A percentile compares a stretch with the other conserved stretches of the same genome.
phyloP scores from a whole-genome alignment of 1,140 invertebrate species.

The Phymastichus coffea region DNA sequence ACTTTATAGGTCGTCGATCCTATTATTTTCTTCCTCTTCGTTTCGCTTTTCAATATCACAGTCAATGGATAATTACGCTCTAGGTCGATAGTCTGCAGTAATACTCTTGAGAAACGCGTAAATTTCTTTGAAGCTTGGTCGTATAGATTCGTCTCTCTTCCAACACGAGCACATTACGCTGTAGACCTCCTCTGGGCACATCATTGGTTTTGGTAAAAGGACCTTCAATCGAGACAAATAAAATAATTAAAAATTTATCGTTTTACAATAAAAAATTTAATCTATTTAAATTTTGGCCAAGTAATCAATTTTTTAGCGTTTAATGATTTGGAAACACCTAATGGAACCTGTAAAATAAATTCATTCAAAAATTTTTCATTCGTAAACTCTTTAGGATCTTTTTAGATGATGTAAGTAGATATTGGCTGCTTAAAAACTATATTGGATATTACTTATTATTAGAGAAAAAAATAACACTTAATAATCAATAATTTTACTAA shows the following conservation, averaged over 20 bases:
- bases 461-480: too few species aligned
- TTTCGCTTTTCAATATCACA: constrained; percentile 46
- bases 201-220: constrained; percentile 66
- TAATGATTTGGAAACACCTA: too few species aligned
- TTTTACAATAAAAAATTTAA: constrained; percentile 1
- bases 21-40: neutral
- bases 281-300: too few species aligned
- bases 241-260: neutral
- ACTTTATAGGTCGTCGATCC: constrained; percentile 13
- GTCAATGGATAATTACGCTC: constrained; percentile 46
- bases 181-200: constrained; percentile 76
- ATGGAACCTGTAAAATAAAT: too few species aligned
- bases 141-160: constrained; percentile 64
- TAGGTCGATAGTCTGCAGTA: constrained; percentile 57
- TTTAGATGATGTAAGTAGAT: too few species aligned
- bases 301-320: too few species aligned
- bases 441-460: too few species aligned
- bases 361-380: too few species aligned
- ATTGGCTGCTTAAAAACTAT: too few species aligned
- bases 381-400: too few species aligned
- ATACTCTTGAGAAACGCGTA: constrained; percentile 70
- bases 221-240: constrained; percentile 50
- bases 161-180: constrained; percentile 80
- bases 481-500: too few species aligned
- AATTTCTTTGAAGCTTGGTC: constrained; percentile 77